phyloP scores from a whole-genome alignment of 2,113 vertebrate genomes.

The Kryptolebias marmoratus region DNA sequence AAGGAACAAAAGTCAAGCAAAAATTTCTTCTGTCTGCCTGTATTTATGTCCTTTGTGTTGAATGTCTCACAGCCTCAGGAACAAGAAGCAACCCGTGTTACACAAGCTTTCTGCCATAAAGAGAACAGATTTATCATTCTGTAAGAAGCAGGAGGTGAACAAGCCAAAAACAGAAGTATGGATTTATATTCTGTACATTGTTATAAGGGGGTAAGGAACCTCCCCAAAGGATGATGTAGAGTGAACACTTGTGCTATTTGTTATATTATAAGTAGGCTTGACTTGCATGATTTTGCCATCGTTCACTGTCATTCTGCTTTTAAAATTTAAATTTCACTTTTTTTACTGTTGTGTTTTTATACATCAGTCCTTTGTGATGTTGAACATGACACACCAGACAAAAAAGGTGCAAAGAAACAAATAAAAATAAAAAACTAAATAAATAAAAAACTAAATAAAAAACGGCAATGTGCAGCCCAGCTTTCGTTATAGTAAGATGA shows the following conservation, averaged over 20 bases:
- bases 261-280: no score
- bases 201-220: slow-evolving; percentile 19
- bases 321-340: neutral
- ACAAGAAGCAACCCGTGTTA: slow-evolving; percentile 30
- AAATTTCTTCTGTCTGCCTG: slow-evolving; percentile 59
- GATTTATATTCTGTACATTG: slow-evolving; percentile 51
- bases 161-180: slow-evolving; percentile 5
- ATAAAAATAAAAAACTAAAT: no score
- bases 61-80: slow-evolving; percentile 42
- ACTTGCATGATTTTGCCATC: slow-evolving; percentile 3
- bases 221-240: slow-evolving; percentile 3
- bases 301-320: slow-evolving; percentile 3
- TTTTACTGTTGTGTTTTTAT: neutral
- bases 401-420: no score
- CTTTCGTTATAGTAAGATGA: no score
- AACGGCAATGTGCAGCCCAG: no score
- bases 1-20: slow-evolving; percentile 26
- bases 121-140: slow-evolving; percentile 47
- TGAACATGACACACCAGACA: no score
- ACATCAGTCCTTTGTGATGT: neutral
- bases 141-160: slow-evolving; percentile 21
- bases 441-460: no score
- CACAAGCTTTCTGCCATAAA: slow-evolving; percentile 35
- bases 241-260: neutral
- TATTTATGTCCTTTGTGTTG: slow-evolving; percentile 44